A percentile compares a stretch with the other conserved stretches of the same genome.
Conservation (phyloP, 2,888 invertebrate genomes). For the Meta bourneti region DNA sequence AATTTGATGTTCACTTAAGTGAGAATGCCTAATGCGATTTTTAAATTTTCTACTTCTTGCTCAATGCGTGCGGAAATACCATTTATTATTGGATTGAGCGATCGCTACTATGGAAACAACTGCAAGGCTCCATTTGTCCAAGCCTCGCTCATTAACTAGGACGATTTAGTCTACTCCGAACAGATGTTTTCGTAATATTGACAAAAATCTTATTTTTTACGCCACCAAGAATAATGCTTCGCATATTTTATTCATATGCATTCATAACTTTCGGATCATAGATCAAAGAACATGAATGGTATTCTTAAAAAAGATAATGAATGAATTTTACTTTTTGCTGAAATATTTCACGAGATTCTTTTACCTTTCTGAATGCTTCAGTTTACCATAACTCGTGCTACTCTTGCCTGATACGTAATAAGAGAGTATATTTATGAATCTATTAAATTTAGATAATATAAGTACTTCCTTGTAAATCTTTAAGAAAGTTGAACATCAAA, state of each 20-base stretch:
- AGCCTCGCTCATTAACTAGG: conserved; percentile 40
- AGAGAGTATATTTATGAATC: too few relatives aligned
- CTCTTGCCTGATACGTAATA: too few relatives aligned
- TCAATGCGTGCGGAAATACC: conserved; percentile 52
- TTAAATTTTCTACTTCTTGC: not conserved
- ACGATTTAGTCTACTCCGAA: conserved; percentile 45
- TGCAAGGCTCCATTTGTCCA: conserved; percentile 38
- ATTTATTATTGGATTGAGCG: conserved; percentile 53
- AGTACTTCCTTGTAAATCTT: too few relatives aligned
- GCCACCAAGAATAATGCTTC: not conserved
- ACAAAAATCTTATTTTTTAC: conserved; percentile 19
- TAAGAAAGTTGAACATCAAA: too few relatives aligned
- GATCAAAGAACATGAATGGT: not conserved
- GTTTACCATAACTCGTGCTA: too few relatives aligned
- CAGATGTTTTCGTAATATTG: conserved; percentile 57
- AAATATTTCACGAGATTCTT: too few relatives aligned
- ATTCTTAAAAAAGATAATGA: not conserved
- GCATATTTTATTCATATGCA: not conserved
- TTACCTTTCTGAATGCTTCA: too few relatives aligned
- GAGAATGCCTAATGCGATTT: not conserved
- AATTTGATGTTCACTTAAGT: too few relatives aligned
- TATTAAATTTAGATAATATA: too few relatives aligned
- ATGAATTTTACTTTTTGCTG: not conserved
- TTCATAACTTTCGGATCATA: not conserved
- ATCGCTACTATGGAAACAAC: conserved; percentile 39